Evolutionary conservation across 2,797 vertebrate species (phyloP), one percentile per base, ranked within the genome.

Genomic region (Cyclopterus lumpus): DNA sequence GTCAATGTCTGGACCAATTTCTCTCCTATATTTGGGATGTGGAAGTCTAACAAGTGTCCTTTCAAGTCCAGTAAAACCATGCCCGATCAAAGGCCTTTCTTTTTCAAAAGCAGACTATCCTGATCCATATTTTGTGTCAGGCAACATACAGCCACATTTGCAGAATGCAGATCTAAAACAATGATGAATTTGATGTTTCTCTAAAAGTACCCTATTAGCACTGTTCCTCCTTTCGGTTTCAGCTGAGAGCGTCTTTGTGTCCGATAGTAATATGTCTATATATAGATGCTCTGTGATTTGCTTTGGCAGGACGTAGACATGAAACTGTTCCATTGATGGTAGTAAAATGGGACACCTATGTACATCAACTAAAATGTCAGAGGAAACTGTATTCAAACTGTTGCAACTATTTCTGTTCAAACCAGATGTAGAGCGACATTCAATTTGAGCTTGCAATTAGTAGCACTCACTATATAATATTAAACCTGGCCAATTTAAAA

Each of bases 171-270:
- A 46, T 83, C 48, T 49, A 22, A 75, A 71, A 61, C 48, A 34
- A 51, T 78, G 76, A 85, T 74, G n/a, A 55, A 64, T 67, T 18
- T 67, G 28, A 71, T 58, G 46, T 62, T 71, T 69, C 64, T 77
- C 54, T 76, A 71, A 64, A 42, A 80, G 67, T 77, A 51, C 42
- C 67, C 26, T 64, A 38, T 71, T 15, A 48, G 30, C 46, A 18
- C n/a, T 61, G 22, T 40, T 28, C 30, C n/a, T 30, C 24, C 48
- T 54, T 54, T 55, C 8, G 30, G 44, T 54, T 44, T 26, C 42
- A 61, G 61, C 26, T 54, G 48, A 30, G 6, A 63, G 28, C 12
- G 10, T 36, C 34, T 69, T 42, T 58, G 40, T 65, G 48, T 62
- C n/a, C 28, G 46, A 38, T 49, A 66, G 40, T 30, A 61, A 40